Conservation (phyloP, 2,888 invertebrate species). For the Herminia tarsipennalis region DNA sequence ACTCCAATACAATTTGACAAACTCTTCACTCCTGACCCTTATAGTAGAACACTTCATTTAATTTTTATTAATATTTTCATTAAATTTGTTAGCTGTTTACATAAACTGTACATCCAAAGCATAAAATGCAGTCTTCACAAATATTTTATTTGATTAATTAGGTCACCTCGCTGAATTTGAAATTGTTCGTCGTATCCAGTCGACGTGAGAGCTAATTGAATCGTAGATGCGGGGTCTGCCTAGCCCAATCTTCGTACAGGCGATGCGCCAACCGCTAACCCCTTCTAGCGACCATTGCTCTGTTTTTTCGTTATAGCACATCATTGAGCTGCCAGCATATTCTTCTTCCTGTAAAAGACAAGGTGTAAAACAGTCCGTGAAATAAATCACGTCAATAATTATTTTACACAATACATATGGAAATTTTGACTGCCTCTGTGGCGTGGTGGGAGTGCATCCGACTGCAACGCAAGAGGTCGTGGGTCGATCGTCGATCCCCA, state of each 20-base stretch:
- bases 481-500: too few relatives aligned
- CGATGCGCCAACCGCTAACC: conserved; percentile 94
- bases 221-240: conserved; percentile 94
- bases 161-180: conserved; percentile 81
- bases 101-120: conserved; percentile 18
- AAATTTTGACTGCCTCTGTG: too few relatives aligned
- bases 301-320: conserved; percentile 90
- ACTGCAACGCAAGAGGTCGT: too few relatives aligned
- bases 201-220: conserved; percentile 92
- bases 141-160: conserved; percentile 13
- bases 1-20: conserved; percentile 10
- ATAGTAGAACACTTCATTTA: conserved; percentile 17
- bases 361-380: too few relatives aligned
- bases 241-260: conserved; percentile 91
- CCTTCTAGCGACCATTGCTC: conserved; percentile 93
- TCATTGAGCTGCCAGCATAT: conserved; percentile 94
- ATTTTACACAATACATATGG: too few relatives aligned
- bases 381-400: too few relatives aligned
- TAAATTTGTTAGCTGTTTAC: conserved; percentile 19
- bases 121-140: conserved; percentile 64
- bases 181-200: conserved; percentile 94
- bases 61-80: conserved; percentile 11
- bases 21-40: not conserved
- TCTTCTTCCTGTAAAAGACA: conserved; percentile 90
- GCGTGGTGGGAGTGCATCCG: too few relatives aligned